Percentiles rank a stretch among this genome's conserved stretches.
Conservation (phyloP, 2,113 vertebrate genomes). For the Brevimyrus niger region DNA sequence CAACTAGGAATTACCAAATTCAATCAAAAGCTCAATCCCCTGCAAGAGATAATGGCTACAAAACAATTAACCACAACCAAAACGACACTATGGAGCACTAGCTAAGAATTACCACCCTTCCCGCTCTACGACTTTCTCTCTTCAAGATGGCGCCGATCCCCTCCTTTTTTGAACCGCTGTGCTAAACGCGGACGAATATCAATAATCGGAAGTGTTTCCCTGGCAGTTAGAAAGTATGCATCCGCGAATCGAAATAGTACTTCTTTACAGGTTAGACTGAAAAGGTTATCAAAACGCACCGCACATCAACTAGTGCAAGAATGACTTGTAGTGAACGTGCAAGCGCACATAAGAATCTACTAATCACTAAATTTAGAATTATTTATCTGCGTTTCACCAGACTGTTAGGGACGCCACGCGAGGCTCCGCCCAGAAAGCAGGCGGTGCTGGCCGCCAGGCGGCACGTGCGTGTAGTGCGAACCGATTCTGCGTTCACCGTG, state of each 20-base stretch:
- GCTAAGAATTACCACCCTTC: conserved; percentile 15
- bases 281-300: neutral
- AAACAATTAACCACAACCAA: neutral
- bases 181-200: conserved; percentile 2
- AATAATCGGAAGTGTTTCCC: neutral
- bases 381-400: neutral
- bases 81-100: neutral
- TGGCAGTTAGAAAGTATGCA: conserved; percentile 6
- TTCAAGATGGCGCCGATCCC: conserved; percentile 38
- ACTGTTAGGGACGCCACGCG: neutral
- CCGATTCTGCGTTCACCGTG: neutral
- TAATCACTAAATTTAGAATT: neutral
- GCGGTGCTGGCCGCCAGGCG: neutral
- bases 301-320: neutral
- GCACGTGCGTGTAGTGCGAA: neutral
- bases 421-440: neutral
- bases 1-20: neutral
- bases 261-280: neutral
- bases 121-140: neutral
- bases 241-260: conserved; percentile 53
- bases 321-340: neutral
- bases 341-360: neutral
- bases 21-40: neutral
- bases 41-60: neutral
- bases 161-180: conserved; percentile 6